phyloP scores from a whole-genome alignment of 2,888 invertebrate species.

The Conus canariensis region DNA sequence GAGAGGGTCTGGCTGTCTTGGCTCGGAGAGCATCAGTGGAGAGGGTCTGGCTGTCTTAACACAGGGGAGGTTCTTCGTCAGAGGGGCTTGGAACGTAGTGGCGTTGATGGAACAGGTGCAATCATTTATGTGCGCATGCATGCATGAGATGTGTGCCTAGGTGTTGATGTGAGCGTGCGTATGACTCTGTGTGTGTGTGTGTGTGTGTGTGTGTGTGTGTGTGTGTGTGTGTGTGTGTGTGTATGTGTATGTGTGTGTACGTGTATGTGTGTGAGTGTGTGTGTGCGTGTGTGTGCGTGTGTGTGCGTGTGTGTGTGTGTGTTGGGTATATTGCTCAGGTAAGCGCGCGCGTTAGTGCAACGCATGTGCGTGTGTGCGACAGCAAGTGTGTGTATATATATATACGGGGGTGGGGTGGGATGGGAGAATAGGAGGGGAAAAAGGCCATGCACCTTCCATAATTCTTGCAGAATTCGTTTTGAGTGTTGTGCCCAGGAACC shows the following conservation, averaged over 20 bases:
- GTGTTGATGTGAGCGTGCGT: background rate
- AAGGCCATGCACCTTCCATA: too few species aligned
- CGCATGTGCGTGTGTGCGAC: background rate
- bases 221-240: background rate
- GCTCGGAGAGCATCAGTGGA: too few species aligned
- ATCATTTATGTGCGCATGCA: background rate
- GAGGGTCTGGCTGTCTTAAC: too few species aligned
- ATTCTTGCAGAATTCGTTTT: too few species aligned
- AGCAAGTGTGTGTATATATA: background rate
- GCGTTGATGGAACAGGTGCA: too few species aligned
- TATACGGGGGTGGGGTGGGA: background rate
- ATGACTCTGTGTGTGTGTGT: background rate
- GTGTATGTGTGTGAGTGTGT: background rate
- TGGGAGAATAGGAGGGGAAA: too few species aligned
- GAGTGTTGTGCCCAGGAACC: too few species aligned
- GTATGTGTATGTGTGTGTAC: background rate
- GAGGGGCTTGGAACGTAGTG: too few species aligned
- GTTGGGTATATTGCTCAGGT: background rate
- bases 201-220: slow-evolving; percentile 5
- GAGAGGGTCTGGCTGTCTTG: too few species aligned
- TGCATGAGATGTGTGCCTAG: background rate
- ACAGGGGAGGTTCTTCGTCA: too few species aligned
- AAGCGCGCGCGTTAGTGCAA: background rate
- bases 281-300: background rate
- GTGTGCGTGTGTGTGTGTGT: background rate